Conservation (phyloP, 2,888 invertebrate species). For the Philaethria dido region DNA sequence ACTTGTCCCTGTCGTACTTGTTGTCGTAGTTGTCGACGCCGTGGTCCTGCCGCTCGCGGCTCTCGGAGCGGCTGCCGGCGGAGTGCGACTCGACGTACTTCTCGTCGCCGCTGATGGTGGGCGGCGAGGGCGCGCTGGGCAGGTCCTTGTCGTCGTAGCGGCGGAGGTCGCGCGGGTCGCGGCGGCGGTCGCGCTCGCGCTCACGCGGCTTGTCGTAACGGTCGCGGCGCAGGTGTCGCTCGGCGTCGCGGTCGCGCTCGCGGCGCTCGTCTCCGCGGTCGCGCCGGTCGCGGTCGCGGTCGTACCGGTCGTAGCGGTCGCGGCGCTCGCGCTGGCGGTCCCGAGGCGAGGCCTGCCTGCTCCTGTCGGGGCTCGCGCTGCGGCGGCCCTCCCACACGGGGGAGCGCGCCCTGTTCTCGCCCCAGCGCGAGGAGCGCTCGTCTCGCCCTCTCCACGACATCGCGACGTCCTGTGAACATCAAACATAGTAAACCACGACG, state of each 20-base stretch:
- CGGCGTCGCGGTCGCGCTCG: constrained; percentile 52
- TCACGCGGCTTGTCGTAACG: constrained; percentile 52
- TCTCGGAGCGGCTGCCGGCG: constrained; percentile 57
- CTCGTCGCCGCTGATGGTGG: constrained; percentile 58
- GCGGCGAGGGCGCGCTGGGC: constrained; percentile 70
- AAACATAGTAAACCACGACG: constrained; percentile 61
- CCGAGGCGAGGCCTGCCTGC: constrained; percentile 49
- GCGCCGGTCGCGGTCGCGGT: constrained; percentile 50
- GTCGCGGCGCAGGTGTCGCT: constrained; percentile 50
- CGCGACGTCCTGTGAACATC: constrained; percentile 73
- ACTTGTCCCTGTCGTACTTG: constrained; percentile 54
- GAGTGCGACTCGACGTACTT: constrained; percentile 47
- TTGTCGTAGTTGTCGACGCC: constrained; percentile 48
- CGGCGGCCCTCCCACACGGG: constrained; percentile 71
- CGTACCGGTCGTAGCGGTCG: constrained; percentile 52
- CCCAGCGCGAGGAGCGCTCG: constrained; percentile 68
- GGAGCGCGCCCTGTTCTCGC: constrained; percentile 60
- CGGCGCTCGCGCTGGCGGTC: constrained; percentile 55
- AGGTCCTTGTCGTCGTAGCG: constrained; percentile 54
- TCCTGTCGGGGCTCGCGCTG: constrained; percentile 59
- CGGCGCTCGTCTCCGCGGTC: constrained; percentile 54
- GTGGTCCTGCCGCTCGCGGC: constrained; percentile 53
- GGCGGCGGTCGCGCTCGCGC: constrained; percentile 49
- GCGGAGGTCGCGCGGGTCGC: too few relatives aligned
- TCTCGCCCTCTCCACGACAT: constrained; percentile 78